phyloP scores from a whole-genome alignment of 2,888 invertebrate genomes.

The Tetrapedia diversipes region DNA sequence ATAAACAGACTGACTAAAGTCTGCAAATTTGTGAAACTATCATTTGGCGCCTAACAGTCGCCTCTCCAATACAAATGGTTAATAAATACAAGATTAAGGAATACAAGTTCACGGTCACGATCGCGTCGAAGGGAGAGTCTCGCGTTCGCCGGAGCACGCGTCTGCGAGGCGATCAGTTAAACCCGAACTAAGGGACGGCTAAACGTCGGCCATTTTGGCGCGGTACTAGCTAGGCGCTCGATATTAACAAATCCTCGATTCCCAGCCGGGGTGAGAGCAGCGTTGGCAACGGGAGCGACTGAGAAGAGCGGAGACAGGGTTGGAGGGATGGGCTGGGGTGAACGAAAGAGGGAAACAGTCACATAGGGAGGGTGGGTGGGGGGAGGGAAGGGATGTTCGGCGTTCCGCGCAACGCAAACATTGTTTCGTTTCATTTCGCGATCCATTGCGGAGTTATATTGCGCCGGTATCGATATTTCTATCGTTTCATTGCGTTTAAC shows the following conservation, averaged over 20 bases:
- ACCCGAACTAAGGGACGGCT: conserved; percentile 71
- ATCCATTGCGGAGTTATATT: conserved; percentile 68
- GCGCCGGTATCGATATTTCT: conserved; percentile 72
- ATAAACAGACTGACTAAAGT: too few relatives aligned
- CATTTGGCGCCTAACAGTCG: too few relatives aligned
- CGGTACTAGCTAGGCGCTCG: conserved; percentile 72
- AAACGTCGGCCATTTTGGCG: conserved; percentile 75
- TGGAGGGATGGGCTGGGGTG: not conserved
- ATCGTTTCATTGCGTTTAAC: conserved; percentile 56
- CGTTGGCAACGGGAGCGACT: conserved; percentile 10
- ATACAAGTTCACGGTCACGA: not conserved
- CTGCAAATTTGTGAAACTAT: too few relatives aligned
- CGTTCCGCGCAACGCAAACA: conserved; percentile 73
- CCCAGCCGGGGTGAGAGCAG: conserved; percentile 36
- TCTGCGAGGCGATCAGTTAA: conserved; percentile 44
- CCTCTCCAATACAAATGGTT: too few relatives aligned
- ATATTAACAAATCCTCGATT: conserved; percentile 75
- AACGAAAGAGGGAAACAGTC: conserved; percentile 10
- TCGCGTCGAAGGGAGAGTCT: not conserved
- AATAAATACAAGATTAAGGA: too few relatives aligned
- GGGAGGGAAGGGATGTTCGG: conserved; percentile 23
- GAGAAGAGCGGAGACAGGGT: not conserved
- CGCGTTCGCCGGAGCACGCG: not conserved
- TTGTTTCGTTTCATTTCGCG: conserved; percentile 71
- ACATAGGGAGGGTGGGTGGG: not conserved